A percentile compares a stretch with the other conserved stretches of the same genome.
phyloP scores from a whole-genome alignment of 2,888 invertebrate species.

The Monochamus alternatus region DNA sequence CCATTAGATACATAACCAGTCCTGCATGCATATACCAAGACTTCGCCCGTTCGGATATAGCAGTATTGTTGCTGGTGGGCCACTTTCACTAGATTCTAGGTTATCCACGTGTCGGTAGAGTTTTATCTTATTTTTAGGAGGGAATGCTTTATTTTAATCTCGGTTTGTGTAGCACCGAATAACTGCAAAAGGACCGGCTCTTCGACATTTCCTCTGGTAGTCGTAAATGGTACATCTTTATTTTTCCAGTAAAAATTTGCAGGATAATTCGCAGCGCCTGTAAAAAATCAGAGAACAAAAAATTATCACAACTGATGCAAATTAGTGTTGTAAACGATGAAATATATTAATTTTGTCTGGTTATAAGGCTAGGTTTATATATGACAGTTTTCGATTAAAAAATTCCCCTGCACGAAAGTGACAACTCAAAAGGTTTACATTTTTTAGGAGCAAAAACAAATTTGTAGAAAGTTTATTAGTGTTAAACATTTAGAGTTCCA shows the following conservation, averaged over 20 bases:
- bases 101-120: conserved; percentile 63
- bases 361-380: too few species aligned
- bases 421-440: too few species aligned
- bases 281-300: too few species aligned
- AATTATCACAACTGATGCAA: too few species aligned
- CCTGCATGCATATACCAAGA: conserved; percentile 41
- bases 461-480: too few species aligned
- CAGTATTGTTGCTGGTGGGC: conserved; percentile 54
- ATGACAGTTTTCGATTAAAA: too few species aligned
- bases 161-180: conserved; percentile 42
- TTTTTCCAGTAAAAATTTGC: background rate
- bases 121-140: conserved; percentile 63
- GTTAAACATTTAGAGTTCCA: too few species aligned
- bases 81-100: conserved; percentile 65
- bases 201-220: background rate
- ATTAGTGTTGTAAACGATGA: too few species aligned
- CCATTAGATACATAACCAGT: conserved; percentile 43
- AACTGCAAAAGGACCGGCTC: conserved; percentile 23
- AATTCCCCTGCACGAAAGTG: too few species aligned
- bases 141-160: conserved; percentile 55
- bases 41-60: conserved; percentile 53
- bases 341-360: too few species aligned
- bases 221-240: background rate
- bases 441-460: too few species aligned
- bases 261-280: background rate